These are phyloP conservation scores for Ditylenchus weischeri DNA, from an alignment of 2,888 invertebrate species.

Conservation along the genomic window DNA sequence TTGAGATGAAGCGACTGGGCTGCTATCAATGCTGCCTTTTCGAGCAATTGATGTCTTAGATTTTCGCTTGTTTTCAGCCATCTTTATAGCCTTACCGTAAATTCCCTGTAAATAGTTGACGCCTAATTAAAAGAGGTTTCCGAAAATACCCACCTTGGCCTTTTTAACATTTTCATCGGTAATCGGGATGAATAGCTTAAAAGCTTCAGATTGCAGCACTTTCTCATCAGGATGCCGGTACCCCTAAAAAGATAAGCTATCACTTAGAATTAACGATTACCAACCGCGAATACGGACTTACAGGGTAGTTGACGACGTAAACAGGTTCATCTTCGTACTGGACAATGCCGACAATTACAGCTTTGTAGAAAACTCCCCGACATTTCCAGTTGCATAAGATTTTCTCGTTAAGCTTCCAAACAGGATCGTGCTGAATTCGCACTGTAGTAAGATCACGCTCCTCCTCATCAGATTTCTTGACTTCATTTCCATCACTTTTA, in stretches of 20 bases:
- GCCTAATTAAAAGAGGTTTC: too few relatives aligned
- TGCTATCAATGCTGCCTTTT: too few relatives aligned
- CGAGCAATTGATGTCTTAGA: too few relatives aligned
- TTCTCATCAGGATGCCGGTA: background rate
- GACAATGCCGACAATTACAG: background rate
- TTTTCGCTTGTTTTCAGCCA: too few relatives aligned
- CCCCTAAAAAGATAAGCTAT: too few relatives aligned
- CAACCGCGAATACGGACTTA: background rate
- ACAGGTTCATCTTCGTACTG: background rate
- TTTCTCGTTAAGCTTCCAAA: background rate
- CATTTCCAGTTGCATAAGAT: background rate
- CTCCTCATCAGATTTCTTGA: too few relatives aligned
- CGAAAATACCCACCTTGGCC: background rate
- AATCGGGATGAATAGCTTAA: background rate
- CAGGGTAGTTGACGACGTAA: background rate
- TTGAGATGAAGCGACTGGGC: too few relatives aligned
- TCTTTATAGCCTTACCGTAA: too few relatives aligned
- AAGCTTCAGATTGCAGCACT: background rate
- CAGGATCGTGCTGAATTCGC: background rate
- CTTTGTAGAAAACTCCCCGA: background rate
- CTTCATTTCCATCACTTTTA: too few relatives aligned
- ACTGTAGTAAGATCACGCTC: too few relatives aligned
- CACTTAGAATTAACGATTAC: too few relatives aligned
- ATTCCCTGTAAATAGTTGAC: too few relatives aligned
- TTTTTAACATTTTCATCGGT: background rate